A percentile compares a stretch with the other conserved stretches of the same genome.
These are phyloP conservation scores for Meloe dianella DNA, from an alignment of 2,888 invertebrate genomes.

Conservation along the genomic window DNA sequence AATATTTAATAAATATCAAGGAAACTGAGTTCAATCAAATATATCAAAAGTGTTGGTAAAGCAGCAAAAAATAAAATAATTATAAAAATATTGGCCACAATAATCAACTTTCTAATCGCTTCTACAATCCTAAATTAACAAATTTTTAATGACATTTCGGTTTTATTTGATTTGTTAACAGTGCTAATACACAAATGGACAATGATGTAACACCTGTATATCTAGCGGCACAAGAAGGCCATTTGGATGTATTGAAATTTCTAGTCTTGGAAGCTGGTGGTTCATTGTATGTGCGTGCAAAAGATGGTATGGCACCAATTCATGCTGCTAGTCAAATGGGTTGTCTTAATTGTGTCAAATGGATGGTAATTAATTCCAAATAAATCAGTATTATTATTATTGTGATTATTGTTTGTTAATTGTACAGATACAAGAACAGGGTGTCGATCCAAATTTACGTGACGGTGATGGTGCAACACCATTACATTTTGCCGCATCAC, in stretches of 20 bases:
- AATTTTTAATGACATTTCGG: slow-evolving; percentile 18
- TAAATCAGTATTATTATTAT: not conserved
- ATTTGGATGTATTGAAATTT: slow-evolving; percentile 84
- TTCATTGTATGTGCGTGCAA: slow-evolving; percentile 79
- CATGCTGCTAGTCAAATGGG: slow-evolving; percentile 92
- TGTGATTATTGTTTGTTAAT: not conserved
- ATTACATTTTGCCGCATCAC: slow-evolving; percentile 85
- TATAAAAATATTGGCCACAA: not conserved
- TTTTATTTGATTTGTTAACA: slow-evolving; percentile 51
- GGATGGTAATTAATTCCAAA: slow-evolving; percentile 73
- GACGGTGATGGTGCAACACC: slow-evolving; percentile 91
- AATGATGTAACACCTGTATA: slow-evolving; percentile 91
- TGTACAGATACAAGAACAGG: slow-evolving; percentile 79
- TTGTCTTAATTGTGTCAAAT: slow-evolving; percentile 83
- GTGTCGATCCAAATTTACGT: slow-evolving; percentile 81
- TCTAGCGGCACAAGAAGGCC: slow-evolving; percentile 87
- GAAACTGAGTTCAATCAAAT: not conserved
- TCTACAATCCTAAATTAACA: not conserved
- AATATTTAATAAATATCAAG: not conserved
- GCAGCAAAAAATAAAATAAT: too few species aligned
- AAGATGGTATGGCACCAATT: slow-evolving; percentile 90
- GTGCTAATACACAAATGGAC: slow-evolving; percentile 91
- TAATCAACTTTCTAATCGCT: not conserved
- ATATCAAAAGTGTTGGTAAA: not conserved
- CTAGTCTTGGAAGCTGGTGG: slow-evolving; percentile 85